Evolutionary conservation across 1,140 invertebrate species (phyloP).

Genomic region (Meloidogyne exigua): DNA sequence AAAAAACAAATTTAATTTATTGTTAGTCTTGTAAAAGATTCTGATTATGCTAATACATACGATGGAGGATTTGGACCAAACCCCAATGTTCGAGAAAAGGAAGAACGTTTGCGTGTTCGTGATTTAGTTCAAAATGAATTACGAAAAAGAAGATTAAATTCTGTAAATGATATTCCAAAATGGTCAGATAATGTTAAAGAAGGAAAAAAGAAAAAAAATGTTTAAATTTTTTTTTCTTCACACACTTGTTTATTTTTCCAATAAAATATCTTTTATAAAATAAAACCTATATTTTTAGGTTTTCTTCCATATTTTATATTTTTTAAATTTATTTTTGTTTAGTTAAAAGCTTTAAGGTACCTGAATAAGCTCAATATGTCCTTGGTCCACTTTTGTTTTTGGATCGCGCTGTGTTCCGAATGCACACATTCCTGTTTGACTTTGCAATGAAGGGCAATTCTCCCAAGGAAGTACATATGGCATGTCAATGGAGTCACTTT

Average conservation of each 20-base stretch:
- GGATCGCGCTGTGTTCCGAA: conserved; percentile 43
- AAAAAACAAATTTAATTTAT: background rate
- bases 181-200: conserved; percentile 3
- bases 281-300: background rate
- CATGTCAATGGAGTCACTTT: conserved; percentile 17
- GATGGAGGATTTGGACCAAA: background rate
- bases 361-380: conserved; percentile 40
- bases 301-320: no score
- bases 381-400: conserved; percentile 41
- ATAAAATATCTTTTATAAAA: no score
- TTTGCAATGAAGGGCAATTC: conserved; percentile 27
- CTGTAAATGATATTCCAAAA: background rate
- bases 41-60: background rate
- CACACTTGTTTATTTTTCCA: no score
- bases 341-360: background rate
- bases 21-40: background rate
- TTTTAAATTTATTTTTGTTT: no score
- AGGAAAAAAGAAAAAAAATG: background rate
- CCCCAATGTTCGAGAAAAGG: background rate
- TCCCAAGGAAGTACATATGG: conserved; percentile 51
- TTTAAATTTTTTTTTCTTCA: background rate
- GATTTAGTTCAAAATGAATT: conserved; percentile 26
- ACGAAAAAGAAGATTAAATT: conserved; percentile 6
- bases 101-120: conserved; percentile 13
- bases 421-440: conserved; percentile 49